These are phyloP conservation scores for Chymomyza amoena DNA, from an alignment of 2,888 invertebrate genomes.

Conservation along the genomic window DNA sequence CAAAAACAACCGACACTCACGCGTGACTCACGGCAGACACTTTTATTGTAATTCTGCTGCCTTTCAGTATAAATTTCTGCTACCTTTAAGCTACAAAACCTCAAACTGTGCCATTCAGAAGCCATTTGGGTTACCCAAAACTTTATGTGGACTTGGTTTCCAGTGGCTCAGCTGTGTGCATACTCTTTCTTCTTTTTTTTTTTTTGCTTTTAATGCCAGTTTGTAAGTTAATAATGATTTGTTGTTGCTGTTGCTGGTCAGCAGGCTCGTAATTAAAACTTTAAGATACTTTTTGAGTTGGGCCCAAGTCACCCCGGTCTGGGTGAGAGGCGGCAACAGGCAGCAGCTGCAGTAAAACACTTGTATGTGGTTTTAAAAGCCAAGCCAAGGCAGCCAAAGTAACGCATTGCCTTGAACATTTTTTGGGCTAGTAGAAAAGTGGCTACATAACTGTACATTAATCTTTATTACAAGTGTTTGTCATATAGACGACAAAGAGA, in stretches of 20 bases:
- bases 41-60: not conserved
- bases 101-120: not conserved
- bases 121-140: not conserved
- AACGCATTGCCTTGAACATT: slow-evolving; percentile 51
- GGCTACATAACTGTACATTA: slow-evolving; percentile 48
- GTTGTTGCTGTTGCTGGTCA: slow-evolving; percentile 53
- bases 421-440: slow-evolving; percentile 28
- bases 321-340: not conserved
- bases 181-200: slow-evolving; percentile 1
- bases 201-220: slow-evolving; percentile 19
- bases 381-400: not conserved
- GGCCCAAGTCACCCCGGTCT: slow-evolving; percentile 15
- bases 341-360: slow-evolving; percentile 10
- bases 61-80: not conserved
- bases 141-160: slow-evolving; percentile 22
- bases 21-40: not conserved
- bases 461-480: slow-evolving; percentile 70
- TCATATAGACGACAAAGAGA: slow-evolving; percentile 8
- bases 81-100: not conserved
- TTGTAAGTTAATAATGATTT: slow-evolving; percentile 66
- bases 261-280: slow-evolving; percentile 68
- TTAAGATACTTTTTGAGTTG: slow-evolving; percentile 68
- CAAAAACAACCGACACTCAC: not conserved
- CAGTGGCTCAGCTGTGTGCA: slow-evolving; percentile 9
- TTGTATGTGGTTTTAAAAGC: not conserved